These are phyloP conservation scores for Macrosoma leucophasiata DNA, from an alignment of 2,888 invertebrate genomes.

Conservation along the genomic window DNA sequence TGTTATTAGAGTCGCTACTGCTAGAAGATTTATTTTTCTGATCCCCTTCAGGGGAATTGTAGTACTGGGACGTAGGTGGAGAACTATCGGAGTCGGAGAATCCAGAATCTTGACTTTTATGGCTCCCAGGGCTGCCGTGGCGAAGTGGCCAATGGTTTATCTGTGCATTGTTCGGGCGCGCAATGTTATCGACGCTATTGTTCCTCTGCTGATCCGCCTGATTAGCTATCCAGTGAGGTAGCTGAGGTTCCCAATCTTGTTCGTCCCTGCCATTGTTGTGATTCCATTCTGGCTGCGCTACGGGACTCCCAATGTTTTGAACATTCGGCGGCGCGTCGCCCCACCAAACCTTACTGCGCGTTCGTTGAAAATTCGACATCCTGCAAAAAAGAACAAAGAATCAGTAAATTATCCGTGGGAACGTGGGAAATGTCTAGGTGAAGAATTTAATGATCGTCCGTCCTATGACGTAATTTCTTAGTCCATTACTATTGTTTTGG, in stretches of 20 bases:
- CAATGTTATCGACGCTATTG: conserved; percentile 55
- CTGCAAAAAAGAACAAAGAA: conserved; percentile 57
- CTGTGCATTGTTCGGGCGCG: conserved; percentile 46
- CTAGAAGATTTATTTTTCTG: conserved; percentile 54
- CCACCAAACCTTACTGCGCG: conserved; percentile 82
- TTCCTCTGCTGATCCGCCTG: conserved; percentile 57
- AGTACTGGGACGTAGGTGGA: conserved; percentile 67
- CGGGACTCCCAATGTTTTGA: conserved; percentile 63
- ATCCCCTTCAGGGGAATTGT: conserved; percentile 49
- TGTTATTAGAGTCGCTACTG: conserved; percentile 65
- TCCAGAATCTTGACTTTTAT: conserved; percentile 86
- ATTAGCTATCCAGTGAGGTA: conserved; percentile 71
- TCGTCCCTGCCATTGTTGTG: conserved; percentile 49
- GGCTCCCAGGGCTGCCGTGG: conserved; percentile 77
- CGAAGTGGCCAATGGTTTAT: conserved; percentile 65
- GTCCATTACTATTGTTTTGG: conserved; percentile 53
- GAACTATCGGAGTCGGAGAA: conserved; percentile 86
- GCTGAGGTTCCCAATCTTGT: conserved; percentile 68
- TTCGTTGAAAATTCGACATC: conserved; percentile 81
- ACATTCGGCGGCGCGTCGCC: conserved; percentile 66
- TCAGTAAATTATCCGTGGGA: conserved; percentile 59
- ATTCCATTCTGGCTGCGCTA: conserved; percentile 50
- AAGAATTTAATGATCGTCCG: conserved; percentile 54
- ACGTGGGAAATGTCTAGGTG: conserved; percentile 35
- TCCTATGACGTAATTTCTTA: conserved; percentile 61